phyloP scores from a whole-genome alignment of 2,888 invertebrate species.

The Platerodrilus igneus region DNA sequence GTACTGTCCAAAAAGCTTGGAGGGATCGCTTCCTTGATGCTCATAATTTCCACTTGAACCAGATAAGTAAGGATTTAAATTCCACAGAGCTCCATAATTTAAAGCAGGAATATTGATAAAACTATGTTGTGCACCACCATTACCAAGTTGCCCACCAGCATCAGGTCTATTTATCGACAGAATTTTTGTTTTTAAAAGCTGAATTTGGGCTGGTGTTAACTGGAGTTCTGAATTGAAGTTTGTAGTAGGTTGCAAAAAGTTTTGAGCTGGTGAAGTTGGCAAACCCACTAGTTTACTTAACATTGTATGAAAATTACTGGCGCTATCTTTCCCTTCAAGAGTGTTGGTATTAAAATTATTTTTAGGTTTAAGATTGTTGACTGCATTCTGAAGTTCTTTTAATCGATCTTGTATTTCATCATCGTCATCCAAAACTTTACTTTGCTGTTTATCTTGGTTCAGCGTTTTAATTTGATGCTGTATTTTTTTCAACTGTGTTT shows the following conservation, averaged over 20 bases:
- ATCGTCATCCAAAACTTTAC: constrained; percentile 25
- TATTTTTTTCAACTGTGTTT: constrained; percentile 26
- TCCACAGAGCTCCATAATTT: too few relatives aligned
- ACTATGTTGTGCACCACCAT: not conserved
- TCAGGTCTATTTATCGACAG: constrained; percentile 10
- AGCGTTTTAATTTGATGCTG: constrained; percentile 25
- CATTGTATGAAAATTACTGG: constrained; percentile 23
- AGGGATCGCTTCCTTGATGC: too few relatives aligned
- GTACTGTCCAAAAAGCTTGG: too few relatives aligned
- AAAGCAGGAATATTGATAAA: too few relatives aligned
- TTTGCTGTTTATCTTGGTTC: constrained; percentile 25
- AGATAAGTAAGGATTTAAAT: too few relatives aligned
- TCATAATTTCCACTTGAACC: too few relatives aligned
- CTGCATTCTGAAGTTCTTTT: constrained; percentile 35
- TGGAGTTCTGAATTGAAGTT: not conserved
- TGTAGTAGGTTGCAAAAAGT: not conserved
- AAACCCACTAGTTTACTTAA: constrained; percentile 25
- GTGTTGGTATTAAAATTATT: constrained; percentile 23
- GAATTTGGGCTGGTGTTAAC: constrained; percentile 13
- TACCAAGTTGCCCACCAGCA: not conserved
- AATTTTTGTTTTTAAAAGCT: constrained; percentile 7
- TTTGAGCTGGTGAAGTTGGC: not conserved
- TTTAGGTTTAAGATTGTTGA: constrained; percentile 35
- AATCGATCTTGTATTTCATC: constrained; percentile 30
- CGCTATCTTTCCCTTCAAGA: constrained; percentile 9